Base-by-base conservation (phyloP, 30 jellyfish, hydroid and myxozoan genomes). In the Catostylus mosaicus region DNA sequence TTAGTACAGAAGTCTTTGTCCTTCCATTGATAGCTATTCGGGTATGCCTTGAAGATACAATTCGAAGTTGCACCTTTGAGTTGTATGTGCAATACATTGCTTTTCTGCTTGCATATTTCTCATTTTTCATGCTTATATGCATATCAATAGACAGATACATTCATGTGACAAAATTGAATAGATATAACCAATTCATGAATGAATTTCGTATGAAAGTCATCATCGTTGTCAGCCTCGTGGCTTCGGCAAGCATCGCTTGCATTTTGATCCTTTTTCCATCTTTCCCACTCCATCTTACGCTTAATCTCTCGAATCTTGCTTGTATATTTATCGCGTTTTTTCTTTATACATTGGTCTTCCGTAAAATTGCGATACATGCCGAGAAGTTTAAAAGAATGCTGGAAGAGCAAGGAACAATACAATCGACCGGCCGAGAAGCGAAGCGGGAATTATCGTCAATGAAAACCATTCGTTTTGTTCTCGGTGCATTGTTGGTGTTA, bases 91-190 rank as follows among this genome's bases (percentile, higher is more conserved):
- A 80, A 32, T 80, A 67, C 30, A 24, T 59, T 37, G 78, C 54
- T 6, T 32, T 66, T 22, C 27, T 80, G 16, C 60, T 80, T 40
- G 90, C 63, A 5, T 65, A 80, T 35, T 66, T 80, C 77, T 80
- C 90, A 9, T 80, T 46, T 38, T 80, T 80, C 73, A 80, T 80
- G 90, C 64, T 80, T 30, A 27, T 66, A 54, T 66, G 78, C 5
- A 67, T 80, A 6, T 51, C 90, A 7, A 19, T 67, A 9, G 90
- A 80, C 56, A 84, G 90, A 5, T 80, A 66, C 65, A 18, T 66
- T 27, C 90, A 80, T 46, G 84, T 80, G 24, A 80, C 77, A n/a
- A 80, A 67, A 54, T 32, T 80, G 51, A 80, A 69, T 3, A 45
- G 50, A 24, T 77, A 77, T 52, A 77, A 38, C 31, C 35, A 27